phyloP scores from a whole-genome alignment of 2,888 invertebrate species.

The Heliconius ethilla region DNA sequence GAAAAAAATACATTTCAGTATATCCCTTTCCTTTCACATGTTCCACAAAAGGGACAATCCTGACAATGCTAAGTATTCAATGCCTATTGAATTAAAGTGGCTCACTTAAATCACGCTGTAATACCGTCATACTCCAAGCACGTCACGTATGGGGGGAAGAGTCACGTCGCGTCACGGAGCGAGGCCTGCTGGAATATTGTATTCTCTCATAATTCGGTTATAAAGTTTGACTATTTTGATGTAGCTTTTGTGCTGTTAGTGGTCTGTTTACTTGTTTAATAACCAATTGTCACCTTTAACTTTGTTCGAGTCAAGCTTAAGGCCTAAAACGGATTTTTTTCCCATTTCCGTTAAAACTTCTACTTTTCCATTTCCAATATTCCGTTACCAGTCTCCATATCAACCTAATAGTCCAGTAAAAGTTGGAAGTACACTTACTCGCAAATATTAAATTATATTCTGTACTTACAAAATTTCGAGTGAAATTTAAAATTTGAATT shows the following conservation, averaged over 20 bases:
- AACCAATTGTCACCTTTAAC: too few relatives aligned
- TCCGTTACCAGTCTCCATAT: too few relatives aligned
- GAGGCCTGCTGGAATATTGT: slow-evolving; percentile 23
- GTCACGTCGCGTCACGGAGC: slow-evolving; percentile 17
- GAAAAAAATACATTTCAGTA: too few relatives aligned
- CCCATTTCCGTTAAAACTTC: too few relatives aligned
- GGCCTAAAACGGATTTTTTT: not conserved
- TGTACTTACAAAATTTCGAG: too few relatives aligned
- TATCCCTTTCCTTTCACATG: not conserved
- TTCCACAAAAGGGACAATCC: not conserved
- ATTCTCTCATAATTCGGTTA: slow-evolving; percentile 11
- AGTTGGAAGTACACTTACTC: too few relatives aligned
- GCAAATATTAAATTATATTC: too few relatives aligned
- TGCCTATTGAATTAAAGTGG: slow-evolving; percentile 15
- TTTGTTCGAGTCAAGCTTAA: not conserved
- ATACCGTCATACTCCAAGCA: not conserved
- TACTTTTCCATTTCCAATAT: too few relatives aligned
- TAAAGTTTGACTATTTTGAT: slow-evolving; percentile 15
- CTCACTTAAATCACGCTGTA: slow-evolving; percentile 11
- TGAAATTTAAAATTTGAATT: too few relatives aligned
- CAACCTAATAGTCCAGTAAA: too few relatives aligned
- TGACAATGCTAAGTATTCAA: not conserved
- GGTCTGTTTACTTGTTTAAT: not conserved
- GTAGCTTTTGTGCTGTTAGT: not conserved
- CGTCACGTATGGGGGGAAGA: slow-evolving; percentile 6